Evolutionary conservation across 2,797 vertebrate species (phyloP).

Genomic region (Lateolabrax maculatus): DNA sequence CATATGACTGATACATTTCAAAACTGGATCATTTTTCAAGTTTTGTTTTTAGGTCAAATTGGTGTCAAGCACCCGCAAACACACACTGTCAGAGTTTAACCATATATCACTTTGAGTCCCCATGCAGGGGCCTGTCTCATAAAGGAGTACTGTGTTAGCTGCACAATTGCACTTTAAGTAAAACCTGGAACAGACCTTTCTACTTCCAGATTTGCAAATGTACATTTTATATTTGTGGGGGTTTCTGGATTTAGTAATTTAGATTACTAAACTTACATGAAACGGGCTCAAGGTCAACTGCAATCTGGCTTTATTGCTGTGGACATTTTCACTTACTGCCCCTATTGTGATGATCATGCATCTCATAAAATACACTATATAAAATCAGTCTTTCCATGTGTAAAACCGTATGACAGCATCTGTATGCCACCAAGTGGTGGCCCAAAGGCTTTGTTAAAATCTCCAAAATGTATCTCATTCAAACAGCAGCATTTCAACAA

Average conservation of each 20-base stretch:
- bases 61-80: background rate
- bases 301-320: constrained; percentile 7
- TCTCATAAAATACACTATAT: constrained; percentile 12
- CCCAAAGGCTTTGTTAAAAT: background rate
- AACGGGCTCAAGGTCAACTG: background rate
- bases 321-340: background rate
- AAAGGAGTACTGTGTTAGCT: background rate
- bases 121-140: background rate
- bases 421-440: constrained; percentile 71
- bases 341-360: background rate
- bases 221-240: background rate
- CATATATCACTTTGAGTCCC: background rate
- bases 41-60: constrained; percentile 31
- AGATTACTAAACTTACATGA: background rate
- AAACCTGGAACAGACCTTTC: background rate
- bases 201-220: background rate
- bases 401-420: constrained; percentile 1
- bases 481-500: background rate
- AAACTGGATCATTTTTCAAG: constrained; percentile 34
- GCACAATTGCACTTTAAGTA: background rate
- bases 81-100: background rate
- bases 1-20: constrained; percentile 39
- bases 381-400: constrained; percentile 6
- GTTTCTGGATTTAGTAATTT: constrained; percentile 25
- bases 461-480: background rate